Evolutionary conservation across 2,888 invertebrate genomes (phyloP).

Genomic region (Pandemis heparana): DNA sequence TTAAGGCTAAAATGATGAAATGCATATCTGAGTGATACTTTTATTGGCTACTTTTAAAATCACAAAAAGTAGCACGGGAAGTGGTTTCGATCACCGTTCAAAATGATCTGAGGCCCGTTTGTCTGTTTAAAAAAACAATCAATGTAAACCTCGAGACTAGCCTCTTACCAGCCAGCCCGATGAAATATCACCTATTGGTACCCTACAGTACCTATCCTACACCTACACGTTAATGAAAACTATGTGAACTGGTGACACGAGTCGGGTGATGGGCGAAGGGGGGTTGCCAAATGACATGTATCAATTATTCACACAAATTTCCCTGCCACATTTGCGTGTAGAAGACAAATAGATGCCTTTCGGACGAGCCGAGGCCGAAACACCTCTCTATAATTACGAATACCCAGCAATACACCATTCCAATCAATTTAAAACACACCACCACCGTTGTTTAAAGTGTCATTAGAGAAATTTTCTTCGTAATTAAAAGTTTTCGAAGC

Average conservation of each 20-base stretch:
- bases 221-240: constrained; percentile 30
- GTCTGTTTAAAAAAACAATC: too few relatives aligned
- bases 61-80: too few relatives aligned
- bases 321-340: constrained; percentile 83
- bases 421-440: constrained; percentile 54
- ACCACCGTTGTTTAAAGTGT: constrained; percentile 20
- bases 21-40: too few relatives aligned
- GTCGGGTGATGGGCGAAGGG: constrained; percentile 58
- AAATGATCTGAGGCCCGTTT: too few relatives aligned
- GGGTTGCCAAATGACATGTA: constrained; percentile 85
- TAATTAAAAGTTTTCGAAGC: constrained; percentile 23
- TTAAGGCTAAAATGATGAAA: too few relatives aligned
- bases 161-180: too few relatives aligned
- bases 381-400: constrained; percentile 75
- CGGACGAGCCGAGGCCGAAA: constrained; percentile 69
- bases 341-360: constrained; percentile 80
- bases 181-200: too few relatives aligned
- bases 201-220: not conserved
- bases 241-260: constrained; percentile 47
- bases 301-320: constrained; percentile 84
- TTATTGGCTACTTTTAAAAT: too few relatives aligned
- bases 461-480: constrained; percentile 30
- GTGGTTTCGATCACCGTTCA: too few relatives aligned
- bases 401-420: constrained; percentile 58
- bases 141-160: too few relatives aligned